phyloP scores from a whole-genome alignment of 2,888 invertebrate genomes.

The Meganola albula region DNA sequence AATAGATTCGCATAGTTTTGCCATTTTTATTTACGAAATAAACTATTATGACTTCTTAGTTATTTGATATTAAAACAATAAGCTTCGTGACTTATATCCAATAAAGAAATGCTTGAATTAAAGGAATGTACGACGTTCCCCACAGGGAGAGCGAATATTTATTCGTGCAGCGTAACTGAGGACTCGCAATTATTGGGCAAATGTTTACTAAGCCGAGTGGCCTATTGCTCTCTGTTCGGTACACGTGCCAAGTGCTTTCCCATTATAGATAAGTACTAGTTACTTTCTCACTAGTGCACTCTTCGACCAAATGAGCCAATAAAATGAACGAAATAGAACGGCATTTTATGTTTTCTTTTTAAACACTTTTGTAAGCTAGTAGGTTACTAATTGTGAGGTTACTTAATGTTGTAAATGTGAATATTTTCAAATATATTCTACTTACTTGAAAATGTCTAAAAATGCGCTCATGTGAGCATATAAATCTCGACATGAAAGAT shows the following conservation, averaged over 20 bases:
- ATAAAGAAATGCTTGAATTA: constrained; percentile 66
- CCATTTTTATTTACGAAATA: constrained; percentile 19
- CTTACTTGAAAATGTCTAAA: constrained; percentile 43
- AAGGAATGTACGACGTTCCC: constrained; percentile 54
- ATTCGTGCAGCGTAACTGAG: constrained; percentile 63
- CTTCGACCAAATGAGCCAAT: constrained; percentile 47
- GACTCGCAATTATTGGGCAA: constrained; percentile 73
- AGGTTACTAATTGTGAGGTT: too few species aligned
- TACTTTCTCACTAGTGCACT: constrained; percentile 49
- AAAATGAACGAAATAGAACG: too few species aligned
- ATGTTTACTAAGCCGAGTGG: constrained; percentile 66
- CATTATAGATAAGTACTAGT: constrained; percentile 58
- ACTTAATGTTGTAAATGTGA: constrained; percentile 31
- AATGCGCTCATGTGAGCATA: constrained; percentile 59
- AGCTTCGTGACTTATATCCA: constrained; percentile 56
- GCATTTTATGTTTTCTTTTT: too few species aligned
- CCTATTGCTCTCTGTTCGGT: constrained; percentile 48
- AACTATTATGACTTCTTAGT: constrained; percentile 34
- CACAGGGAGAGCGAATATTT: constrained; percentile 56
- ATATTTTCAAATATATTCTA: constrained; percentile 42
- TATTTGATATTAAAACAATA: constrained; percentile 65
- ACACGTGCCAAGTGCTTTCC: constrained; percentile 58
- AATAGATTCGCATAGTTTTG: too few species aligned
- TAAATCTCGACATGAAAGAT: constrained; percentile 70
- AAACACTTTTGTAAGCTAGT: too few species aligned